Conservation (phyloP, 2,888 invertebrate species). For the Mesorhabditis sp. region DNA sequence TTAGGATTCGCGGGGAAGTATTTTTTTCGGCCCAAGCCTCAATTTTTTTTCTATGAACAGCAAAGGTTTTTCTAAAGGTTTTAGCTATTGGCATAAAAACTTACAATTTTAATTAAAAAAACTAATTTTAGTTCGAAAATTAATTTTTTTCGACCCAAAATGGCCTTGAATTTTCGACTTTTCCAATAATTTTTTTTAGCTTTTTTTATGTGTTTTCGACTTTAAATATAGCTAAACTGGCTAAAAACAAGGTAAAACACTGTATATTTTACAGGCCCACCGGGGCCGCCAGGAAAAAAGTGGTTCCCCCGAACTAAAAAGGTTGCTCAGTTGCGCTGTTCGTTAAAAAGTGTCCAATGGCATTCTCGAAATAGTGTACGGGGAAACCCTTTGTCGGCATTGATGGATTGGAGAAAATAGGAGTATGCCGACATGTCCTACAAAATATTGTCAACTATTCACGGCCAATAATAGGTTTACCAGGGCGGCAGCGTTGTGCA, state of each 20-base stretch:
- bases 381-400: conserved; percentile 68
- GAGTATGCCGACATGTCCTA: conserved; percentile 50
- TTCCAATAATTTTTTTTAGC: no score
- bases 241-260: no score
- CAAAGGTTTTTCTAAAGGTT: background rate
- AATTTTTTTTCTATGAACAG: background rate
- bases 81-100: no score
- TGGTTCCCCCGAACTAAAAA: no score
- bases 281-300: no score
- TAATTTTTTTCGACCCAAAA: no score
- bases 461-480: conserved; percentile 40
- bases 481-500: conserved; percentile 83
- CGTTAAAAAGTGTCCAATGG: conserved; percentile 62
- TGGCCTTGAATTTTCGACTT: no score
- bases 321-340: no score
- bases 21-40: background rate
- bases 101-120: background rate
- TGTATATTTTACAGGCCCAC: no score
- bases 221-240: no score
- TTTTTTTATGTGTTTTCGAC: no score
- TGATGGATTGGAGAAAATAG: conserved; percentile 63
- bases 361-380: conserved; percentile 82
- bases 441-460: no score
- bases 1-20: background rate
- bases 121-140: background rate